phyloP scores from a whole-genome alignment of 37 sponge, comb jelly and placozoan genomes.

The Trichoplax adhaerens region DNA sequence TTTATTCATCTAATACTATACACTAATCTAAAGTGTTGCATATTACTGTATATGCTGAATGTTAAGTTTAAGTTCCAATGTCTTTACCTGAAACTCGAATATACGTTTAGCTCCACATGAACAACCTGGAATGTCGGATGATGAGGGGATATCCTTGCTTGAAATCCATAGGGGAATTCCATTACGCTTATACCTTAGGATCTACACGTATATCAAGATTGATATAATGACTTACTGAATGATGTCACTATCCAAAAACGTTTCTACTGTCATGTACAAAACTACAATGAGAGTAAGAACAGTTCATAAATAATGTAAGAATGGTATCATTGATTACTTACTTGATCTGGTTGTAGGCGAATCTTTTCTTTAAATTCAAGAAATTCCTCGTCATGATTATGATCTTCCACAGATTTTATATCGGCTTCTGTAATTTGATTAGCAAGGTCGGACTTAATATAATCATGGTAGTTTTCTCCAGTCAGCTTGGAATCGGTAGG shows the following conservation, averaged over 20 bases:
- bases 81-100: slow-evolving; percentile 70
- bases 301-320: neutral
- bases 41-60: too few species aligned
- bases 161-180: slow-evolving; percentile 49
- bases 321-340: neutral
- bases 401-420: neutral
- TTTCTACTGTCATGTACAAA: too few species aligned
- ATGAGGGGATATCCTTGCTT: slow-evolving; percentile 2
- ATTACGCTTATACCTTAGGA: slow-evolving; percentile 44
- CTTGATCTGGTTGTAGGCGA: slow-evolving; percentile 56
- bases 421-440: too few species aligned
- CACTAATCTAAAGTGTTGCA: too few species aligned
- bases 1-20: too few species aligned
- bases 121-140: slow-evolving; percentile 36
- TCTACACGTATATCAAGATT: slow-evolving; percentile 16
- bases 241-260: too few species aligned
- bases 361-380: slow-evolving; percentile 32
- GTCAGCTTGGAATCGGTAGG: neutral
- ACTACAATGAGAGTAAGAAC: too few species aligned
- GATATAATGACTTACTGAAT: neutral
- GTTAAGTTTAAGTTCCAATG: neutral
- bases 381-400: slow-evolving; percentile 24
- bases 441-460: too few species aligned
- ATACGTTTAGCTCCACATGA: slow-evolving; percentile 37
- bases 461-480: neutral